Evolutionary conservation across 2,888 invertebrate species (phyloP).

Genomic region (Encarsia formosa): DNA sequence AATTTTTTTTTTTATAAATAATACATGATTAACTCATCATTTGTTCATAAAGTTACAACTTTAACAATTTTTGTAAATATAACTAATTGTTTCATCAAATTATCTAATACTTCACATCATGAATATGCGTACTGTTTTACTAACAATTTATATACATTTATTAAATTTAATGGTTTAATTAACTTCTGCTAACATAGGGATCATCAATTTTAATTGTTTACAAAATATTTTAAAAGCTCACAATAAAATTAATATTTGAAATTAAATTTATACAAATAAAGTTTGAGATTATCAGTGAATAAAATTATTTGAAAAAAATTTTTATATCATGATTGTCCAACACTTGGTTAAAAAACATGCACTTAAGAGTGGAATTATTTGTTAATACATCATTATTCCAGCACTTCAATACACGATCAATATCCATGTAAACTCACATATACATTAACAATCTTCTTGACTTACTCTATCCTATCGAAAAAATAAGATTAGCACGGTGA

Average conservation of each 20-base stretch:
- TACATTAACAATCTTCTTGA: conserved; percentile 28
- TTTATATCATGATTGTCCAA: conserved; percentile 3
- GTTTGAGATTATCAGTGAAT: no score
- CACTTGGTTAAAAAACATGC: conserved; percentile 23
- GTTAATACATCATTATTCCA: conserved; percentile 30
- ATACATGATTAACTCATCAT: conserved; percentile 9
- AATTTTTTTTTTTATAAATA: conserved; percentile 10
- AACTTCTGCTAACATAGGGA: not conserved
- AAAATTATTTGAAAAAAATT: no score
- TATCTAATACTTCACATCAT: conserved; percentile 13
- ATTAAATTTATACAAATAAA: no score
- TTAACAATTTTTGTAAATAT: conserved; percentile 22
- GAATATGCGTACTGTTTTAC: not conserved
- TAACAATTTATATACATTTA: not conserved
- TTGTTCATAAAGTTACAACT: no score
- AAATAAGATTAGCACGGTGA: conserved; percentile 21
- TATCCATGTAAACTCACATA: conserved; percentile 17
- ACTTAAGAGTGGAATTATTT: conserved; percentile 28
- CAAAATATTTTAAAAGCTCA: no score
- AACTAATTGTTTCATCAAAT: conserved; percentile 16
- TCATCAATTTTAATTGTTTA: no score
- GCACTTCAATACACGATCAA: conserved; percentile 28
- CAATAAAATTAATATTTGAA: no score
- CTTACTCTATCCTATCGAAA: conserved; percentile 20
- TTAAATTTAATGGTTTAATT: not conserved